Conservation (phyloP, 2,888 invertebrate species). For the Xanthia icteritia region DNA sequence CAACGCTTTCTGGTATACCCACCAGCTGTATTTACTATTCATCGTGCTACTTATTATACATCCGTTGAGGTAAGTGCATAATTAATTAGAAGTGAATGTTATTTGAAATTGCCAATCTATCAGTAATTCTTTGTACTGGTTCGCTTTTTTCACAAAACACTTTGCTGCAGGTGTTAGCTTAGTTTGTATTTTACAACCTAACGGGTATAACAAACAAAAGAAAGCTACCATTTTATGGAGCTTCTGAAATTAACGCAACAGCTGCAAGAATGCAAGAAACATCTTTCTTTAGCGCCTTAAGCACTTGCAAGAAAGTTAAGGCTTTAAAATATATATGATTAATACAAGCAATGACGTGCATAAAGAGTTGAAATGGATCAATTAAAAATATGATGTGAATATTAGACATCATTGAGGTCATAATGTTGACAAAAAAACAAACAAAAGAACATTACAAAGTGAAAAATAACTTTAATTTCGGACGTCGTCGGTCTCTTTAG, state of each 20-base stretch:
- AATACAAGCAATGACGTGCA: neutral
- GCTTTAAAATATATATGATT: slow-evolving; percentile 15
- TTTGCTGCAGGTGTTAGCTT: neutral
- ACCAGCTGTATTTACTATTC: slow-evolving; percentile 87
- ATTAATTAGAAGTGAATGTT: neutral
- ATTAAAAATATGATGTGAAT: neutral
- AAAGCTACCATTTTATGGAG: slow-evolving; percentile 29
- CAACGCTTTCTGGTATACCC: slow-evolving; percentile 90
- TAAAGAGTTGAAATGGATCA: neutral
- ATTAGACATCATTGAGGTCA: too few species aligned
- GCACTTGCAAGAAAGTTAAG: slow-evolving; percentile 38
- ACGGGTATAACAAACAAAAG: slow-evolving; percentile 24
- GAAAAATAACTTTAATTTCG: too few species aligned
- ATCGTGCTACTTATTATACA: slow-evolving; percentile 88
- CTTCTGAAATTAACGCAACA: slow-evolving; percentile 18
- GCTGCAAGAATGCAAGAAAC: slow-evolving; percentile 31
- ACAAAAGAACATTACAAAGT: too few species aligned
- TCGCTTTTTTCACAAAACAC: neutral
- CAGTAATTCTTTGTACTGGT: too few species aligned
- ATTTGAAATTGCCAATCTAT: neutral
- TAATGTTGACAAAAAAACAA: neutral
- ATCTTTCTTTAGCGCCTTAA: slow-evolving; percentile 14
- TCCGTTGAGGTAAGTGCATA: slow-evolving; percentile 87
- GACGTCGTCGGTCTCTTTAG: too few species aligned
- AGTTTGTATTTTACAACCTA: slow-evolving; percentile 21